A percentile compares a stretch with the other conserved stretches of the same genome.
Conservation (phyloP, 2,113 vertebrate species). For the Speoplatyrhinus poulsoni region DNA sequence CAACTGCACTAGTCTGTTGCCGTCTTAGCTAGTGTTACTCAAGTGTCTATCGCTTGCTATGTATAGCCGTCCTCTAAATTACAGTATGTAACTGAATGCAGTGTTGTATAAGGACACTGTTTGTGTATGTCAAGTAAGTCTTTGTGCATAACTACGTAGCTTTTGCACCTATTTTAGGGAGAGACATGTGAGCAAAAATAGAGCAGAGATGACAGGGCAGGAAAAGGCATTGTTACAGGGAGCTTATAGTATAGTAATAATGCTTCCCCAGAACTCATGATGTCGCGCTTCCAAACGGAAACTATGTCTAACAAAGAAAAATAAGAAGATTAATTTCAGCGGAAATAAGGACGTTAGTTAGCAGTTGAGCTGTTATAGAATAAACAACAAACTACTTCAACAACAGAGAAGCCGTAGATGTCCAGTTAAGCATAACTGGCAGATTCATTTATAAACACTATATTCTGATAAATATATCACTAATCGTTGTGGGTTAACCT, state of each 20-base stretch:
- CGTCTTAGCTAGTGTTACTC: too few species aligned
- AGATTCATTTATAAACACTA: too few species aligned
- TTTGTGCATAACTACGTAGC: constrained; percentile 17
- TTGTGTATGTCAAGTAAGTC: constrained; percentile 16
- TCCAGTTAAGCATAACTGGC: too few species aligned
- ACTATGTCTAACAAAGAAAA: constrained; percentile 27
- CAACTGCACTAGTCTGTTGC: constrained; percentile 39
- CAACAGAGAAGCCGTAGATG: too few species aligned
- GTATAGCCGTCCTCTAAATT: too few species aligned
- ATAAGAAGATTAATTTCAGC: constrained; percentile 9
- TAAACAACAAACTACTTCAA: background rate
- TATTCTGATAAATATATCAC: too few species aligned
- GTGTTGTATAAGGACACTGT: constrained; percentile 47
- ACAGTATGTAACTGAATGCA: constrained; percentile 4
- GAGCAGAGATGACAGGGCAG: constrained; percentile 41
- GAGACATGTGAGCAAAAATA: constrained; percentile 26
- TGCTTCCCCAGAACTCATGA: constrained; percentile 6
- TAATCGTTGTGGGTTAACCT: too few species aligned
- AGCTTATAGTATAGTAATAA: constrained; percentile 6
- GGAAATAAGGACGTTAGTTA: background rate
- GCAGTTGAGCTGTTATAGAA: background rate
- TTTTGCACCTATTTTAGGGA: constrained; percentile 49
- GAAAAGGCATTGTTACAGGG: constrained; percentile 55
- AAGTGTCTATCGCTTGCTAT: too few species aligned
- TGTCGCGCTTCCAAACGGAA: constrained; percentile 27